Evolutionary conservation across 2,888 invertebrate species (phyloP), one percentile per base, ranked within the genome.

Genomic region (Tuberolachnus salignus): DNA sequence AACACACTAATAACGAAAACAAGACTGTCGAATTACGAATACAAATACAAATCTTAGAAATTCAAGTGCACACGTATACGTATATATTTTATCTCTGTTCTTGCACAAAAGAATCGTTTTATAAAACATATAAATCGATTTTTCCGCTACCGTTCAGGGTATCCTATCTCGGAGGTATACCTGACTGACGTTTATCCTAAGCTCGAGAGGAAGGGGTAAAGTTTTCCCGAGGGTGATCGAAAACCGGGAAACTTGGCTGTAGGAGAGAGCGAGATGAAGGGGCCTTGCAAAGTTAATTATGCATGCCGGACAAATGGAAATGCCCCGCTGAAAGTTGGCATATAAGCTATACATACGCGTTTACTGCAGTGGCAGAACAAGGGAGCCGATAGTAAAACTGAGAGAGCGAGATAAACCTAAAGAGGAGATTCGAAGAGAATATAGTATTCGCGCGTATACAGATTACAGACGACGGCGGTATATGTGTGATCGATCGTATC

Each of bases 251-350:
- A 73, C 73, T 63, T 63, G 63, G 66, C 66, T 46, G 23, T 34
- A 53, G 16, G 44, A 44, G 11, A 46, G 16, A 16, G 11, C 0
- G n/a, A n/a, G n/a, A n/a, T n/a, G 66, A 14, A 26, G 55, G 64
- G 1, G 57, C 23, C 11, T 10, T 55, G 34, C 34, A 57, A 49
- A 75, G 75, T 75, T 75, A 75, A 75, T 75, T 75, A 75, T 75
- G 75, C 75, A 75, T 75, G 57, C 75, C 46, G 66, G 75, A 57
- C 66, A 75, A 75, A 75, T 75, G 75, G 75, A 67, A 75, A 75
- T 75, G 26, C 66, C 26, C 44, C 23, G 49, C 23, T 55, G 53
- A 55, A 57, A 75, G 75, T 75, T 66, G 75, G 66, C 66, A 46
- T 75, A 49, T 57, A 67, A 72, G 72, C 21, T 63, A 64, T 59